phyloP scores from a whole-genome alignment of 1,140 invertebrate species.

The Melanaphis sacchari region DNA sequence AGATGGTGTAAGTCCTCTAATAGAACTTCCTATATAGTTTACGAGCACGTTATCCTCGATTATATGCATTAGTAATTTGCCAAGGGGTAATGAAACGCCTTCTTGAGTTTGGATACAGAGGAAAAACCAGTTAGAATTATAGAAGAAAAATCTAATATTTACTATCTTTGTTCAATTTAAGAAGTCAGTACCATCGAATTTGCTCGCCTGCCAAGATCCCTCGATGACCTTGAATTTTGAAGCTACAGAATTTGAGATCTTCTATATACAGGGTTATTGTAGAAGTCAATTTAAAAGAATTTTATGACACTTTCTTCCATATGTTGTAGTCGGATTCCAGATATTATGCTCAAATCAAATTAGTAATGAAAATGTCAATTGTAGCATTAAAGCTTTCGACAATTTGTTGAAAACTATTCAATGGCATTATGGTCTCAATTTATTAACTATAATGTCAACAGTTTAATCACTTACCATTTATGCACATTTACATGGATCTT shows the following conservation, averaged over 20 bases:
- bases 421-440: too few relatives aligned
- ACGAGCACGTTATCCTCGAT: background rate
- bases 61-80: slow-evolving; percentile 3
- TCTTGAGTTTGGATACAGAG: background rate
- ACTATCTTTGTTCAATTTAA: background rate
- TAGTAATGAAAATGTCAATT: too few relatives aligned
- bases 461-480: too few relatives aligned
- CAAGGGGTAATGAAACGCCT: background rate
- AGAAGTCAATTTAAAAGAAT: background rate
- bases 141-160: background rate
- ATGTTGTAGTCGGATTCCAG: background rate
- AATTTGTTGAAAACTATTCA: too few relatives aligned
- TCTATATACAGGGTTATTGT: background rate
- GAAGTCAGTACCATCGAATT: background rate
- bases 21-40: background rate
- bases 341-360: background rate
- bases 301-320: background rate
- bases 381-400: too few relatives aligned
- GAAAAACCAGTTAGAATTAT: background rate
- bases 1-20: background rate
- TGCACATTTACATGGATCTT: too few relatives aligned
- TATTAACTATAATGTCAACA: too few relatives aligned
- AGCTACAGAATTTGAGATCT: background rate
- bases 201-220: background rate
- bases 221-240: background rate